phyloP scores from a whole-genome alignment of 2,113 vertebrate species.

The Hyperopisus bebe region DNA sequence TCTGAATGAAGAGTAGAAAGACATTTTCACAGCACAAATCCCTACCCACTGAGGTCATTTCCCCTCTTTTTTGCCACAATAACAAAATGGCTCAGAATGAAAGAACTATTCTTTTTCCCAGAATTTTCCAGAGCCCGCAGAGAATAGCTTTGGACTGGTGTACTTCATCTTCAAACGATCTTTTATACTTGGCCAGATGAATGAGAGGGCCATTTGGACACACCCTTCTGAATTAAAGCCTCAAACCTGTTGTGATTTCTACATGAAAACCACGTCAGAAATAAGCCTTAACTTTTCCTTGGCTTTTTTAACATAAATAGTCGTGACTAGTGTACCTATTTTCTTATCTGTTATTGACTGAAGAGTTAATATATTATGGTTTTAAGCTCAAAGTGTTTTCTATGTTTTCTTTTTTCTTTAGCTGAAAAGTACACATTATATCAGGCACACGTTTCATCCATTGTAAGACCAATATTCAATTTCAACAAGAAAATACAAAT shows the following conservation, averaged over 20 bases:
- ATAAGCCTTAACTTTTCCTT: background rate
- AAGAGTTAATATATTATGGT: background rate
- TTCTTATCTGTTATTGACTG: slow-evolving; percentile 8
- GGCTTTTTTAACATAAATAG: background rate
- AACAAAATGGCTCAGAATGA: background rate
- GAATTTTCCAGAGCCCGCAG: background rate
- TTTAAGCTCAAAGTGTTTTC: background rate
- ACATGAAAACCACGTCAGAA: background rate
- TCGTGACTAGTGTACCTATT: background rate
- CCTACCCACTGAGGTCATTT: slow-evolving; percentile 12
- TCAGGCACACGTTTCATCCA: background rate
- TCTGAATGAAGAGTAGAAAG: slow-evolving; percentile 3
- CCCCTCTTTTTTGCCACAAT: background rate
- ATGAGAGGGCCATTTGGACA: background rate
- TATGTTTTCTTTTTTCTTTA: background rate
- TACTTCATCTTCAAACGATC: background rate
- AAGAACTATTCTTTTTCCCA: background rate
- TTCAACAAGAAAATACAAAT: background rate
- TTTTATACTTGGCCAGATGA: background rate
- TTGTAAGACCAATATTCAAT: background rate
- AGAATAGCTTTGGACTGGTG: background rate
- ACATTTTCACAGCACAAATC: slow-evolving; percentile 15
- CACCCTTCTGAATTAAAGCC: background rate
- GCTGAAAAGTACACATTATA: background rate
- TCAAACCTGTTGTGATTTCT: background rate